A percentile compares a stretch with the other conserved stretches of the same genome.
phyloP scores from a whole-genome alignment of 2,797 vertebrate species.

The Spondyliosoma cantharus region DNA sequence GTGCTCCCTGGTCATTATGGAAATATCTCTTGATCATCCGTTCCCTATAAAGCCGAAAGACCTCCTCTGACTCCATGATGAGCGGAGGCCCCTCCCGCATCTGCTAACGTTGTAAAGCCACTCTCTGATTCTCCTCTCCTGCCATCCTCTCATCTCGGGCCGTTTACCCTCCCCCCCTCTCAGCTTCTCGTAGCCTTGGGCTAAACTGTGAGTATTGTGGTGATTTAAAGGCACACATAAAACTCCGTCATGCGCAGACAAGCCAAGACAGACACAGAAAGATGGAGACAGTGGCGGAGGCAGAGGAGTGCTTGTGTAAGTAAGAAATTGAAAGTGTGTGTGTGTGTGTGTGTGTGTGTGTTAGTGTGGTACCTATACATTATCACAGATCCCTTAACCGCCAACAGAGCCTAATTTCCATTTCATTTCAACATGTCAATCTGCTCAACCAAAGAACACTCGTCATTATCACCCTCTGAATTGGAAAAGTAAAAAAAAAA shows the following conservation, averaged over 20 bases:
- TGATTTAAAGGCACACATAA: constrained; percentile 71
- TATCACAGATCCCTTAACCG: constrained; percentile 33
- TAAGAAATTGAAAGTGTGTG: constrained; percentile 29
- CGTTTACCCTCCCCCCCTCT: constrained; percentile 40
- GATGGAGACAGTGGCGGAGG: constrained; percentile 29
- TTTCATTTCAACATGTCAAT: constrained; percentile 57
- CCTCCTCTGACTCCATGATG: constrained; percentile 12
- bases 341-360: background rate
- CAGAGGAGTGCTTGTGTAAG: constrained; percentile 34
- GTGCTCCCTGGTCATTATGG: constrained; percentile 11
- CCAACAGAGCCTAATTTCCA: constrained; percentile 41
- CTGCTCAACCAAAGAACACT: constrained; percentile 33
- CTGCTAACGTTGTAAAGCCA: constrained; percentile 34
- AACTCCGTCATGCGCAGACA: constrained; percentile 61
- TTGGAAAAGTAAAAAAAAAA: background rate
- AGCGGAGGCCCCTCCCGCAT: constrained; percentile 1
- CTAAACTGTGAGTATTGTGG: constrained; percentile 62
- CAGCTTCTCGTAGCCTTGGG: constrained; percentile 59
- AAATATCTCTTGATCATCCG: constrained; percentile 23
- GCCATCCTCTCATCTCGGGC: constrained; percentile 42
- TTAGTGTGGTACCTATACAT: constrained; percentile 7
- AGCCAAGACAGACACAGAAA: constrained; percentile 40
- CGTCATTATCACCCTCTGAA: constrained; percentile 42
- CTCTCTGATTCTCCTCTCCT: constrained; percentile 24
- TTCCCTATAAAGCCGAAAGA: constrained; percentile 22